Evolutionary conservation across 2,113 vertebrate species (phyloP).

Genomic region (Poeciliopsis prolifica): DNA sequence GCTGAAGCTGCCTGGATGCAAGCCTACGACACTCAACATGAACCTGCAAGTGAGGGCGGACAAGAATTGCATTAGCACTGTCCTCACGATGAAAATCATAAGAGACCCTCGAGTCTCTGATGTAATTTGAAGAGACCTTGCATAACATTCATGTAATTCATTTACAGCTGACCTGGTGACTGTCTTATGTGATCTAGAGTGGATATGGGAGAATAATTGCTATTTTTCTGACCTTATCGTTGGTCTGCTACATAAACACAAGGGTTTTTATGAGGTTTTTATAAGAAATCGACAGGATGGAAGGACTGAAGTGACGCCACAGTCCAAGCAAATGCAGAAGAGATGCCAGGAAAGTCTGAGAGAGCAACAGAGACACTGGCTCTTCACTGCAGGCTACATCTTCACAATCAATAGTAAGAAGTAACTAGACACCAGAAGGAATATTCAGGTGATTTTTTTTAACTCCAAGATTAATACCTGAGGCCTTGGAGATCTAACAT

Average conservation of each 20-base stretch:
- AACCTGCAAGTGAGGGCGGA: not conserved
- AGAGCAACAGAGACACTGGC: not conserved
- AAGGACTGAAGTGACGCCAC: not conserved
- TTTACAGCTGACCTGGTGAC: slow-evolving; percentile 37
- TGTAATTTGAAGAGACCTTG: slow-evolving; percentile 34
- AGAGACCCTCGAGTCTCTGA: slow-evolving; percentile 36
- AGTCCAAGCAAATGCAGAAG: not conserved
- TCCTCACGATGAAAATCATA: slow-evolving; percentile 15
- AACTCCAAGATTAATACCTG: not conserved
- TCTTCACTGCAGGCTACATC: not conserved
- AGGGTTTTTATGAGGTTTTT: not conserved
- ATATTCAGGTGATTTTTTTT: not conserved
- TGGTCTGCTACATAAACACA: not conserved
- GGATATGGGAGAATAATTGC: slow-evolving; percentile 14
- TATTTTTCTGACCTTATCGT: not conserved
- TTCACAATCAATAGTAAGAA: not conserved
- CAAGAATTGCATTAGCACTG: not conserved
- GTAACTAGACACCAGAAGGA: not conserved
- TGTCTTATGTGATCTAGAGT: slow-evolving; percentile 12
- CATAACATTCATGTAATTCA: slow-evolving; percentile 26
- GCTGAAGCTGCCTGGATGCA: not conserved
- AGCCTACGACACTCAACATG: not conserved
- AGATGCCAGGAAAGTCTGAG: not conserved
- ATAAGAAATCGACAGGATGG: not conserved
- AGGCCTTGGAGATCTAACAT: not conserved